Evolutionary conservation across 2,113 vertebrate species (phyloP).

Genomic region (Ailurus styani): DNA sequence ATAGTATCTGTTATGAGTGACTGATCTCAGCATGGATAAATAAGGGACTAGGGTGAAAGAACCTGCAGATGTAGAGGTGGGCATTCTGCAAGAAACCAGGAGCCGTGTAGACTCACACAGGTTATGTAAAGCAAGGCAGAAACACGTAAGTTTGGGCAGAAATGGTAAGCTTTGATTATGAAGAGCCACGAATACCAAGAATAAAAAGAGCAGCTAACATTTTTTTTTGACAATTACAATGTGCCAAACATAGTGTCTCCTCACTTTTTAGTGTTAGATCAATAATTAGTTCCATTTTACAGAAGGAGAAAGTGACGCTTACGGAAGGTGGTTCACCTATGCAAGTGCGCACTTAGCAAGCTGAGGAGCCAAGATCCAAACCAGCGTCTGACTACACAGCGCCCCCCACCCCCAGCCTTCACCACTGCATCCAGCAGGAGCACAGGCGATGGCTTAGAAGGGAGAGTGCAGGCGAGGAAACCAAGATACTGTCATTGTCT

Average conservation of each 20-base stretch:
- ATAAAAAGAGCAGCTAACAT: not conserved
- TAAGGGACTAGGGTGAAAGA: not conserved
- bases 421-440: not conserved
- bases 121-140: not conserved
- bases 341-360: not conserved
- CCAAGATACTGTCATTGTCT: not conserved
- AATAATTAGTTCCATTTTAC: not conserved
- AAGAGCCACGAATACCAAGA: not conserved
- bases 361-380: not conserved
- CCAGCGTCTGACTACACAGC: not conserved
- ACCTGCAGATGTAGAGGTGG: not conserved
- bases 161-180: not conserved
- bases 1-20: not conserved
- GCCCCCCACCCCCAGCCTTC: fast-evolving
- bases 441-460: not conserved
- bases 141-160: not conserved
- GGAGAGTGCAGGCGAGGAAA: not conserved
- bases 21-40: not conserved
- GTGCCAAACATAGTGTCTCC: not conserved
- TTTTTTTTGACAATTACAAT: not conserved
- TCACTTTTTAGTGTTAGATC: not conserved
- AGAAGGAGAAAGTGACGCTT: not conserved
- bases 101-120: not conserved
- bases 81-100: too few species aligned
- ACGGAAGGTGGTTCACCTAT: not conserved